These are phyloP conservation scores for Scylla paramamosain DNA, from an alignment of 1,140 invertebrate genomes.

Conservation along the genomic window DNA sequence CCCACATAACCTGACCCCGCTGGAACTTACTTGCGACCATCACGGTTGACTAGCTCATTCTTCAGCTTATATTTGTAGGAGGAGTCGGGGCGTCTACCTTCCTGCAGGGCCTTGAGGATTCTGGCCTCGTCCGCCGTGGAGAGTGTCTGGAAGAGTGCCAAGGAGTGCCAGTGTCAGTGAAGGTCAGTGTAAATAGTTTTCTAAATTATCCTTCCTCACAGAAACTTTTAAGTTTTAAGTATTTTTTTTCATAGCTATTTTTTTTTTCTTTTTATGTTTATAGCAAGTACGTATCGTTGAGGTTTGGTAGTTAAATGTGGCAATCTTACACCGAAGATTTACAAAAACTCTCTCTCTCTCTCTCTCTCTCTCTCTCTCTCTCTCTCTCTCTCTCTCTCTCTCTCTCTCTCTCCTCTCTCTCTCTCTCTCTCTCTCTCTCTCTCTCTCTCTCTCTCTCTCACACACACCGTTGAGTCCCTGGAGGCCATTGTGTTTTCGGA, in stretches of 20 bases:
- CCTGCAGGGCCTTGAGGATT: constrained; percentile 83
- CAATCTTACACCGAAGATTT: background rate
- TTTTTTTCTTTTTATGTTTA: background rate
- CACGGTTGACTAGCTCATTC: constrained; percentile 90
- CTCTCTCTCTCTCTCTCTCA: constrained; percentile 8
- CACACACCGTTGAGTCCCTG: constrained; percentile 57
- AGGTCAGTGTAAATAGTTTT: background rate
- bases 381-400: no score
- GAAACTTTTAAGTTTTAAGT: no score
- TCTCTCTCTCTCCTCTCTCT: background rate
- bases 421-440: background rate
- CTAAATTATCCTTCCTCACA: no score
- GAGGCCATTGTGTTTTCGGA: constrained; percentile 72
- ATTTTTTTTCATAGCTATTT: background rate
- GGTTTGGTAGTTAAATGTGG: background rate
- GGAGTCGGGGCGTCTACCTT: constrained; percentile 45
- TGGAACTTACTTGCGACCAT: constrained; percentile 85
- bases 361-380: constrained; percentile 27
- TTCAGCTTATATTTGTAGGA: constrained; percentile 87
- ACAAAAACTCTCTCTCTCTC: no score
- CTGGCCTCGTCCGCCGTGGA: constrained; percentile 80
- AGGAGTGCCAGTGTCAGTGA: constrained; percentile 27
- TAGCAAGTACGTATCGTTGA: background rate
- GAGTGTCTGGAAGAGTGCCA: constrained; percentile 44
- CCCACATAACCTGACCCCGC: background rate